Conservation (phyloP, 2,113 vertebrate genomes). For the Cricetomys ansorgei region DNA sequence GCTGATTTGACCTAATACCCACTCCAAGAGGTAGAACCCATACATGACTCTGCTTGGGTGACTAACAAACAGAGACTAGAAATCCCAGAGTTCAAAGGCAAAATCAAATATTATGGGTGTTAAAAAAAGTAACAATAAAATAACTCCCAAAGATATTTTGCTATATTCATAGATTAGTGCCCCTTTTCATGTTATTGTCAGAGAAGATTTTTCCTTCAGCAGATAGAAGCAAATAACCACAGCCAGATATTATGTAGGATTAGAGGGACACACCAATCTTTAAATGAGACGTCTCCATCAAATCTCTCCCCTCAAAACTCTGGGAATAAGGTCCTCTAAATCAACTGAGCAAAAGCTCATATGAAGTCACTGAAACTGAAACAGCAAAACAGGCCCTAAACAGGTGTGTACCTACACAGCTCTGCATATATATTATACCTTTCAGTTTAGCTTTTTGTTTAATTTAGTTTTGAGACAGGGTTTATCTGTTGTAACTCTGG, state of each 20-base stretch:
- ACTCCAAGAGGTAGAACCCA: neutral
- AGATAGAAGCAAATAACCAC: neutral
- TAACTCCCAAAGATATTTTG: neutral
- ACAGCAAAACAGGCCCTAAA: neutral
- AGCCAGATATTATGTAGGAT: too few species aligned
- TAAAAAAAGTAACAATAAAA: neutral
- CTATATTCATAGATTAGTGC: neutral
- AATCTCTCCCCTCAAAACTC: neutral
- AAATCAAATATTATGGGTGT: neutral
- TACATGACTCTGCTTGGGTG: neutral
- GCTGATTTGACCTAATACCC: neutral
- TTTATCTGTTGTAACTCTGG: too few species aligned
- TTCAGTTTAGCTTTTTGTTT: neutral
- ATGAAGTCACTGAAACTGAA: neutral
- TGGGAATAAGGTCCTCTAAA: neutral
- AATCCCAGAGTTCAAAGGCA: neutral
- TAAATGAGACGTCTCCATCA: neutral
- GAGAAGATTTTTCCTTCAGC: neutral
- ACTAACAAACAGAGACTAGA: neutral
- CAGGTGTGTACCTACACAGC: neutral
- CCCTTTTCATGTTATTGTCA: neutral
- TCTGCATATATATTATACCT: neutral
- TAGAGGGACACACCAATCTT: neutral
- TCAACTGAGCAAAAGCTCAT: neutral
- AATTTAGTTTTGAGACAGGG: neutral